These are phyloP conservation scores for Drosophila anomelani DNA, from an alignment of 2,888 invertebrate species.

Conservation along the genomic window DNA sequence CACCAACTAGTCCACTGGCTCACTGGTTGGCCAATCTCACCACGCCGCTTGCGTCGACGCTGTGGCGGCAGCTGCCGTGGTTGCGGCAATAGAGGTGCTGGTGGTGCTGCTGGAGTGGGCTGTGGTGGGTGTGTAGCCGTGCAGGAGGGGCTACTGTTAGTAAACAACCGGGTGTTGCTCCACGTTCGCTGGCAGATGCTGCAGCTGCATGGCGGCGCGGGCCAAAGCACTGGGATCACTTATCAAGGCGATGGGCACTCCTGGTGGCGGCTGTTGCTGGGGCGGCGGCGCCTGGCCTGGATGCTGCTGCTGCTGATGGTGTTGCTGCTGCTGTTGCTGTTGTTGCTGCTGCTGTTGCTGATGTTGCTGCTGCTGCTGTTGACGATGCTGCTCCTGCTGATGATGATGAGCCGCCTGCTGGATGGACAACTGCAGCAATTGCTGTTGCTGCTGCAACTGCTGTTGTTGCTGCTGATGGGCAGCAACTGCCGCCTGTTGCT, in stretches of 20 bases:
- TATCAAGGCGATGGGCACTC: slow-evolving; percentile 84
- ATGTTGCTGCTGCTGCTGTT: slow-evolving; percentile 77
- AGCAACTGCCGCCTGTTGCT: slow-evolving; percentile 71
- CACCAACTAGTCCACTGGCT: slow-evolving; percentile 33
- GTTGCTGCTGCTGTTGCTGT: slow-evolving; percentile 72
- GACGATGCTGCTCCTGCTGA: slow-evolving; percentile 79
- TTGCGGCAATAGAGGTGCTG: slow-evolving; percentile 39
- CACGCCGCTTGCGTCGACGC: slow-evolving; percentile 38
- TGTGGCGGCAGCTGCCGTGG: slow-evolving; percentile 21
- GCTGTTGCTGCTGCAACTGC: slow-evolving; percentile 72
- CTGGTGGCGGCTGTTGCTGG: slow-evolving; percentile 81
- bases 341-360: slow-evolving; percentile 80
- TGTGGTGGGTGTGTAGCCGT: slow-evolving; percentile 61
- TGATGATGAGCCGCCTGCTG: slow-evolving; percentile 80
- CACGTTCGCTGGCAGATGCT: slow-evolving; percentile 84
- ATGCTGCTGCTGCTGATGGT: slow-evolving; percentile 75
- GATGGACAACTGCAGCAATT: slow-evolving; percentile 72
- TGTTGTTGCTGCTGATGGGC: slow-evolving; percentile 81
- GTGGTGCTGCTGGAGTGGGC: slow-evolving; percentile 53
- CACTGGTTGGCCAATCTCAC: slow-evolving; percentile 36
- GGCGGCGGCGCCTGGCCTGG: slow-evolving; percentile 68
- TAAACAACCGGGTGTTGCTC: slow-evolving; percentile 85
- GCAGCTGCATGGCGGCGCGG: slow-evolving; percentile 84
- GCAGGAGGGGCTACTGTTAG: slow-evolving; percentile 82
- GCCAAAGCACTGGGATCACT: slow-evolving; percentile 83